These are phyloP conservation scores for Chrysaora quinquecirrha DNA, from an alignment of 30 jellyfish, hydroid and myxozoan species.

Conservation along the genomic window DNA sequence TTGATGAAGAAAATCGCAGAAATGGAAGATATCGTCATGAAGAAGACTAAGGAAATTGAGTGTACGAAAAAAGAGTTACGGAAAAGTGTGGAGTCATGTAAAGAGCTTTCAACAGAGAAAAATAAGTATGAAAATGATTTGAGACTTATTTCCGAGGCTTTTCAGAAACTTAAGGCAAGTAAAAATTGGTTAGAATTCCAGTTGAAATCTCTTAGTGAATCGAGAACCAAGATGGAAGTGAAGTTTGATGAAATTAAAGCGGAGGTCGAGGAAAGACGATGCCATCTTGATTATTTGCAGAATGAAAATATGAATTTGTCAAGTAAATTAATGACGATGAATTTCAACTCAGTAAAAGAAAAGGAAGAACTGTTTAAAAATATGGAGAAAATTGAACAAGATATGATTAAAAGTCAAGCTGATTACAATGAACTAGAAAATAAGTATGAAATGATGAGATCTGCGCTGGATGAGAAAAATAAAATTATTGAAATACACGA, in stretches of 20 bases:
- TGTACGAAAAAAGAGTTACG: constrained; percentile 23
- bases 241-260: constrained; percentile 48
- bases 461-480: constrained; percentile 8
- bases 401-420: constrained; percentile 15
- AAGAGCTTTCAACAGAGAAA: not conserved
- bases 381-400: constrained; percentile 52
- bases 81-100: not conserved
- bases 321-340: constrained; percentile 14
- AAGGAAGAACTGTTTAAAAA: constrained; percentile 37
- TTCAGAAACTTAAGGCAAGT: constrained; percentile 49
- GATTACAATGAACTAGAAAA: constrained; percentile 32
- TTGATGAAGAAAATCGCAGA: constrained; percentile 5
- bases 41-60: constrained; percentile 28
- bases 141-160: constrained; percentile 55
- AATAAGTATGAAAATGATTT: constrained; percentile 39
- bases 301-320: constrained; percentile 42
- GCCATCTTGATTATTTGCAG: constrained; percentile 8
- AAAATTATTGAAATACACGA: constrained; percentile 7
- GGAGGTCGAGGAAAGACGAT: constrained; percentile 8
- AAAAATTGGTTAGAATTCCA: constrained; percentile 70
- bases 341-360: constrained; percentile 24
- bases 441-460: not conserved
- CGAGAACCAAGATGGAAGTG: constrained; percentile 62
- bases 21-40: constrained; percentile 3
- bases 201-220: constrained; percentile 49